Conservation (phyloP, 2,113 vertebrate species). For the Deroptyus accipitrinus region DNA sequence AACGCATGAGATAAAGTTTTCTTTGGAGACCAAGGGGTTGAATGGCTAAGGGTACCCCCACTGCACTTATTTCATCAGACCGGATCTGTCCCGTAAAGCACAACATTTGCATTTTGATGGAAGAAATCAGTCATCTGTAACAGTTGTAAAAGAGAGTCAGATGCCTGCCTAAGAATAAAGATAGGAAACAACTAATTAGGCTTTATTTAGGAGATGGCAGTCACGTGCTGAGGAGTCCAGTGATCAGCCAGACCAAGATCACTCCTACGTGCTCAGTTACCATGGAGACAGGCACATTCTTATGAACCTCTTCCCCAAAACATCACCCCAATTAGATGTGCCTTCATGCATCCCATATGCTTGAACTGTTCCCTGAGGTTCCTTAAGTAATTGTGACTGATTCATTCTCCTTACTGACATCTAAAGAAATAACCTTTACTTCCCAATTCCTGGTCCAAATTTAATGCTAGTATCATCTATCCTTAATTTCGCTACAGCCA, state of each 20-base stretch:
- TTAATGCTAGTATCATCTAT: background rate
- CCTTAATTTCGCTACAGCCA: background rate
- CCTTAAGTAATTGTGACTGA: slow-evolving; percentile 37
- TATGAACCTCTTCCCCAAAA: slow-evolving; percentile 6
- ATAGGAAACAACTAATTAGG: background rate
- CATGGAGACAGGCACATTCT: background rate
- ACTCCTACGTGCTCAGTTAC: background rate
- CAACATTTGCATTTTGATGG: background rate
- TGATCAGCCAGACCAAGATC: slow-evolving; percentile 1
- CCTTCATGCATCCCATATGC: slow-evolving; percentile 4
- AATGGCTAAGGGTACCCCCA: background rate
- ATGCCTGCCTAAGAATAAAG: background rate
- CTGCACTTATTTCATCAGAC: background rate
- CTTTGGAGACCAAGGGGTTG: background rate
- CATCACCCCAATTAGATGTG: slow-evolving; percentile 37
- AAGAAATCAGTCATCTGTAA: background rate
- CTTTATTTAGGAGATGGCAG: slow-evolving; percentile 9
- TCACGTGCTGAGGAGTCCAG: background rate
- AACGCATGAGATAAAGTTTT: background rate
- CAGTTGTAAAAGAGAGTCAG: background rate
- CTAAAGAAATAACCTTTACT: slow-evolving; percentile 17
- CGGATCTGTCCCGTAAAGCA: background rate
- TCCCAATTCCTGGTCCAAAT: background rate
- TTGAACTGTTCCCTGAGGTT: slow-evolving; percentile 4
- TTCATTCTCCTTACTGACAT: slow-evolving; percentile 38